Base-by-base conservation (phyloP, 2,113 vertebrate genomes). In the Eclectus roratus region DNA sequence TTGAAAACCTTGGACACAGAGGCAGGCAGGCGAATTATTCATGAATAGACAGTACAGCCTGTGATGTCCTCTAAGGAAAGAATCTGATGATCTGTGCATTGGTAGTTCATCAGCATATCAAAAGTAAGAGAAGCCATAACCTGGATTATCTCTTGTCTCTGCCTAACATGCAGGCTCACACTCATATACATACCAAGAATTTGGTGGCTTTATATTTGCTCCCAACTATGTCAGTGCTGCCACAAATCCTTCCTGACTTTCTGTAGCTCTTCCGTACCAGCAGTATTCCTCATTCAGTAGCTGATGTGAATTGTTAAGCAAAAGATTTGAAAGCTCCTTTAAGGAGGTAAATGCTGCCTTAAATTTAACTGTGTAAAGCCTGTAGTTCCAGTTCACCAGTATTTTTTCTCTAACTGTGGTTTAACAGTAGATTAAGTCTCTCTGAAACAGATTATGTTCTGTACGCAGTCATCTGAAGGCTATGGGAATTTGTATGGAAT, bases 391-490 rank as follows among this genome's bases (percentile, higher is more conserved):
- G 55, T 74, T 91, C 77, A 66, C 56, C 9, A 6, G 20, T 44
- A 33, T 86, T 96, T 92, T 81, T 80, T 53, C 74, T 92, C 55
- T 52, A 94, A 88, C 70, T 55, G 70, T 94, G 88, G 77, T 52
- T 96, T 96, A 96, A 88, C 63, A 43, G 28, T 72, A 85, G 93
- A 96, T 96, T 95, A 96, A 81, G 70, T 89, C 69, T 95, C 66
- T 95, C 76, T 95, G 90, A 81, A 85, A 65, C 25, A 91, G 93
- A 87, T 93, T 88, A 52, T 84, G 58, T 85, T 82, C 89, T 69
- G 58, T 76, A 91, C 17, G 1, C 63, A 78, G 76, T 78, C 79
- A 64, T 91, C 84, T 89, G 85, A 92, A 88, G 55, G 76, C 65
- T 81, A 31, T 0, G 13, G 41, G 83, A 95, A 73, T 93, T 87